Percentiles rank a stretch among this genome's conserved stretches.
These are phyloP conservation scores for Pheosia gnoma DNA, from an alignment of 2,888 invertebrate genomes.

Conservation along the genomic window DNA sequence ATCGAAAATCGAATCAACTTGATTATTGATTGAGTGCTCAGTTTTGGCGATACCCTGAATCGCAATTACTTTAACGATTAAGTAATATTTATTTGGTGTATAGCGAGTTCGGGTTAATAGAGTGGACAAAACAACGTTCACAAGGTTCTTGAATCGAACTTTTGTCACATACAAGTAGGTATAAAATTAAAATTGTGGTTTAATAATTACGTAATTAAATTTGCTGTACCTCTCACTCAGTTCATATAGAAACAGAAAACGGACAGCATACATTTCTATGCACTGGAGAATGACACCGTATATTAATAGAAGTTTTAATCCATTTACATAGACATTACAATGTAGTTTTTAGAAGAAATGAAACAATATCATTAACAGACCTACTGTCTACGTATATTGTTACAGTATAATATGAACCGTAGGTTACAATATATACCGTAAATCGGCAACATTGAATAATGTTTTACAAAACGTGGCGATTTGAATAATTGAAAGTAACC, in stretches of 20 bases:
- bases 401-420: slow-evolving; percentile 14
- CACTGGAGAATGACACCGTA: too few species aligned
- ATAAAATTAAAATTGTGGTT: too few species aligned
- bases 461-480: slow-evolving; percentile 43
- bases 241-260: background rate
- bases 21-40: slow-evolving; percentile 36
- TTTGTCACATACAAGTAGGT: background rate
- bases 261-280: background rate
- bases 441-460: slow-evolving; percentile 45
- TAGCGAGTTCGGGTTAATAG: slow-evolving; percentile 17
- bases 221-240: background rate
- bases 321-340: too few species aligned
- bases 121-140: slow-evolving; percentile 7
- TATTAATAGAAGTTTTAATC: too few species aligned
- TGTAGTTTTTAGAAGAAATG: too few species aligned
- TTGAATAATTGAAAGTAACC: slow-evolving; percentile 56
- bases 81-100: slow-evolving; percentile 26
- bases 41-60: slow-evolving; percentile 32
- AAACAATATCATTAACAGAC: too few species aligned
- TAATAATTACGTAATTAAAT: too few species aligned
- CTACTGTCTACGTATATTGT: slow-evolving; percentile 8
- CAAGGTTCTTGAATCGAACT: slow-evolving; percentile 6
- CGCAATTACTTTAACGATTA: slow-evolving; percentile 27
- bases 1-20: slow-evolving; percentile 42
- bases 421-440: slow-evolving; percentile 19